Conservation (phyloP, 2,113 vertebrate species). For the Cnemophilus loriae region DNA sequence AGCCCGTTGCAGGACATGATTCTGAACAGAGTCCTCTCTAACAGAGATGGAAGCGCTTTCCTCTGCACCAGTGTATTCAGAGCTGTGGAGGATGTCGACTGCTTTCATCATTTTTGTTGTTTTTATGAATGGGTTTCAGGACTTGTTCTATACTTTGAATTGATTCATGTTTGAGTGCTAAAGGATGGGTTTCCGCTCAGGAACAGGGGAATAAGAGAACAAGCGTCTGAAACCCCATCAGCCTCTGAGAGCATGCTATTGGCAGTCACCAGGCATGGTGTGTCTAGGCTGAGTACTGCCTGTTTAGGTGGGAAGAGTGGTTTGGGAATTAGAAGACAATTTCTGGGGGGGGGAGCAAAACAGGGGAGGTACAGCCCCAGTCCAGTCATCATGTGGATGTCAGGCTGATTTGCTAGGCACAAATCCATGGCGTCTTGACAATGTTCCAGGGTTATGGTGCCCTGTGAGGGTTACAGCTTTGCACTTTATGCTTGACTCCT, state of each 20-base stretch:
- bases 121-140: not conserved
- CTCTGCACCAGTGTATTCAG: not conserved
- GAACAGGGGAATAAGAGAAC: not conserved
- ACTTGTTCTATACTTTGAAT: not conserved
- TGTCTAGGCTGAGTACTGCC: not conserved
- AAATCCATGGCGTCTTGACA: not conserved
- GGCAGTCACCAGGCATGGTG: fast-evolving
- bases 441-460: not conserved
- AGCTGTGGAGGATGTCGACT: not conserved
- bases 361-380: fast-evolving
- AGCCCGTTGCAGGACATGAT: not conserved
- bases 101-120: not conserved
- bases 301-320: not conserved
- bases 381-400: not conserved
- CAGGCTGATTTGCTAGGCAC: not conserved
- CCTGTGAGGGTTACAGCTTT: not conserved
- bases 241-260: fast-evolving
- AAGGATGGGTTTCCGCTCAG: not conserved
- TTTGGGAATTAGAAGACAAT: not conserved
- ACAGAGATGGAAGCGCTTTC: not conserved
- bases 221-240: not conserved
- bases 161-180: not conserved
- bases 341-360: not conserved
- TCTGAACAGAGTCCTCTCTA: not conserved
- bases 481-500: not conserved